Evolutionary conservation across 2,888 invertebrate genomes (phyloP).

Genomic region (Ditula angustiorana): DNA sequence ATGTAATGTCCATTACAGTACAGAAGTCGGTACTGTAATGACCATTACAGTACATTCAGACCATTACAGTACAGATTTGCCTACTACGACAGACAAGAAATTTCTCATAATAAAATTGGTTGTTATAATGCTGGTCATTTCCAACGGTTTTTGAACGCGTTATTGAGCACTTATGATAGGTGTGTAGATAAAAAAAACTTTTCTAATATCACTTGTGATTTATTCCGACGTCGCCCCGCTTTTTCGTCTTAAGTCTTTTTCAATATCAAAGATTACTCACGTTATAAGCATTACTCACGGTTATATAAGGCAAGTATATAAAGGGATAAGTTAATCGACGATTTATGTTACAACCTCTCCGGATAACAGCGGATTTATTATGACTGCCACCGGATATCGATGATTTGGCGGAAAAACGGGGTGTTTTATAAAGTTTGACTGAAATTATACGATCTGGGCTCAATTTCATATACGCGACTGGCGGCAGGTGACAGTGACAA

Average conservation of each 20-base stretch:
- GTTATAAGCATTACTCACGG: conserved; percentile 30
- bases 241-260: conserved; percentile 20
- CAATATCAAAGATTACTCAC: conserved; percentile 25
- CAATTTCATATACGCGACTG: too few relatives aligned
- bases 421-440: conserved; percentile 5
- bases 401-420: conserved; percentile 26
- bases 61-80: too few relatives aligned
- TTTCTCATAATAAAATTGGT: too few relatives aligned
- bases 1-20: too few relatives aligned
- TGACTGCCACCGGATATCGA: conserved; percentile 29
- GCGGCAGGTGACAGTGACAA: too few relatives aligned
- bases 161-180: too few relatives aligned
- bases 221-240: background rate
- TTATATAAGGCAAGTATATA: conserved; percentile 12
- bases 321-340: conserved; percentile 33
- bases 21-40: too few relatives aligned
- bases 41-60: too few relatives aligned
- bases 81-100: too few relatives aligned
- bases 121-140: too few relatives aligned
- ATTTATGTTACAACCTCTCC: conserved; percentile 33
- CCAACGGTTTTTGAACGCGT: too few relatives aligned
- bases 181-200: too few relatives aligned
- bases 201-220: background rate
- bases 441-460: background rate
- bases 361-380: conserved; percentile 37